These are phyloP conservation scores for Sebastes itinus DNA, from an alignment of 2,797 vertebrate species.

Conservation along the genomic window DNA sequence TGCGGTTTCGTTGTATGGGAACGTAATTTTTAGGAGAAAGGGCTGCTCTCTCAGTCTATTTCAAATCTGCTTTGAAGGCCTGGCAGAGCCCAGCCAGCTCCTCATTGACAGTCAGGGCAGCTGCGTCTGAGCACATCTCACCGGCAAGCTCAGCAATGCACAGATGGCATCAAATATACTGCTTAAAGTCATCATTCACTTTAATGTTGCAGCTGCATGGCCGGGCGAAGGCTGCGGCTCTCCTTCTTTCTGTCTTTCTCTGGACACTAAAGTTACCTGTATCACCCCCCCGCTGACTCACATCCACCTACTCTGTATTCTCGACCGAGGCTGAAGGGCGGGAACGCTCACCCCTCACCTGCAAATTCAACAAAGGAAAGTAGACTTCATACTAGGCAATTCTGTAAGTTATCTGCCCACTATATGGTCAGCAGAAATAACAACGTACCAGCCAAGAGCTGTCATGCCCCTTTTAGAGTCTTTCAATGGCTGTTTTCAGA, in stretches of 20 bases:
- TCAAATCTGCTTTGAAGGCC: constrained; percentile 27
- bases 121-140: constrained; percentile 22
- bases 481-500: constrained; percentile 23
- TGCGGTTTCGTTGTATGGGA: not conserved
- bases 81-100: not conserved
- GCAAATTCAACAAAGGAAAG: constrained; percentile 39
- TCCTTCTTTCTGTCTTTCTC: constrained; percentile 12
- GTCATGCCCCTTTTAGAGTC: not conserved
- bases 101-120: constrained; percentile 63
- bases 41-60: not conserved
- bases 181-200: constrained; percentile 72
- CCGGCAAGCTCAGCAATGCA: constrained; percentile 44
- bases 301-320: constrained; percentile 57
- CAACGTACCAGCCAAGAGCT: constrained; percentile 21
- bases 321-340: constrained; percentile 12
- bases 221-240: constrained; percentile 16
- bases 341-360: constrained; percentile 14
- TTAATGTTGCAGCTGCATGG: constrained; percentile 57
- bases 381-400: constrained; percentile 4
- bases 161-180: constrained; percentile 72
- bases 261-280: constrained; percentile 39
- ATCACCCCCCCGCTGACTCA: constrained; percentile 37
- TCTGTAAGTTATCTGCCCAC: constrained; percentile 7
- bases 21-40: not conserved
- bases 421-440: constrained; percentile 63